Percentiles rank a stretch among this genome's conserved stretches.
phyloP scores from a whole-genome alignment of 2,888 invertebrate genomes.

The Scelioninae gen. 1 region DNA sequence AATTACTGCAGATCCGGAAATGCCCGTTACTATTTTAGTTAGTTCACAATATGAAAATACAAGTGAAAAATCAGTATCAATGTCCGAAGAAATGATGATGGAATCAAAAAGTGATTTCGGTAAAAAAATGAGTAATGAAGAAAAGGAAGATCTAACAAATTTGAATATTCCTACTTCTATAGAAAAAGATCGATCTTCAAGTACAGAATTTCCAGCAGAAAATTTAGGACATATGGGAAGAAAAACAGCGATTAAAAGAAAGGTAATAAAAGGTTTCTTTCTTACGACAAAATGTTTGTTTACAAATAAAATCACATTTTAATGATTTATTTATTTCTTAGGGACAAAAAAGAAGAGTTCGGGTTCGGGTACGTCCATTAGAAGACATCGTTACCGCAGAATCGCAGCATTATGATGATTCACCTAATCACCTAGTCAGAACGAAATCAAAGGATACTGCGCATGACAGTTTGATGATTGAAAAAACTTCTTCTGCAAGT shows the following conservation, averaged over 20 bases:
- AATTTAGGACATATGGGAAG: constrained; percentile 6
- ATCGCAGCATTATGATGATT: constrained; percentile 89
- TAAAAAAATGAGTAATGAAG: constrained; percentile 73
- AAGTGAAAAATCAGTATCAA: constrained; percentile 30
- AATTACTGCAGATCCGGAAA: constrained; percentile 86
- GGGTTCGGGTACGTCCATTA: constrained; percentile 90
- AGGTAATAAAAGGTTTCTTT: constrained; percentile 21
- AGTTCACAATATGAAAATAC: constrained; percentile 74
- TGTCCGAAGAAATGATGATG: constrained; percentile 69
- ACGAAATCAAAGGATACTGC: constrained; percentile 60
- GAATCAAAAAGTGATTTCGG: constrained; percentile 75
- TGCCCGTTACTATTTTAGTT: constrained; percentile 85
- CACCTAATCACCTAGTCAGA: constrained; percentile 78
- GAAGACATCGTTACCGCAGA: constrained; percentile 92
- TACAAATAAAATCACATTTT: no score
- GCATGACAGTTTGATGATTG: constrained; percentile 52
- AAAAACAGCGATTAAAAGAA: constrained; percentile 23
- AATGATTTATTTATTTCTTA: constrained; percentile 55
- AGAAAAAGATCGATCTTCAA: constrained; percentile 6
- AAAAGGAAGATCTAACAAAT: constrained; percentile 67
- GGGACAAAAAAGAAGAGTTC: constrained; percentile 87
- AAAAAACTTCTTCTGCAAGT: constrained; percentile 28
- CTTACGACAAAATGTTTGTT: constrained; percentile 6
- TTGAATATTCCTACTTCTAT: not conserved
- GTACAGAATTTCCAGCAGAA: constrained; percentile 15